phyloP scores from a whole-genome alignment of 2,113 vertebrate genomes.

The Phyllostomus hastatus region DNA sequence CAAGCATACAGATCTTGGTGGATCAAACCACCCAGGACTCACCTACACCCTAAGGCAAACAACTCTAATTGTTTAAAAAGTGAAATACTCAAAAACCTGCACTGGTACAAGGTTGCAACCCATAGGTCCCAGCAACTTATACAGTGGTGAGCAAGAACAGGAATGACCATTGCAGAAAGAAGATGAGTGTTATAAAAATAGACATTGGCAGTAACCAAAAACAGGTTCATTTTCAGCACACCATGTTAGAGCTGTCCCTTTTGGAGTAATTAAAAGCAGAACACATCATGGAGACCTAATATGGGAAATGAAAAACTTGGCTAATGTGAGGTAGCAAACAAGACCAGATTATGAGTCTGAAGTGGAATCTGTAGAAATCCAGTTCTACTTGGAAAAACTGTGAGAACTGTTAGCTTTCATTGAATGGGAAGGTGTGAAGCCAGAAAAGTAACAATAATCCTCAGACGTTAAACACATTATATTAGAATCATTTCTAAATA shows the following conservation, averaged over 20 bases:
- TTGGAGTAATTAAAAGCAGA: neutral
- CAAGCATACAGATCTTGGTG: neutral
- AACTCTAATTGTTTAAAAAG: neutral
- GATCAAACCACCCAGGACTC: neutral
- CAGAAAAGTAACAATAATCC: neutral
- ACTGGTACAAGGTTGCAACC: neutral
- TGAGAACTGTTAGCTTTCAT: neutral
- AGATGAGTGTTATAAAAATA: neutral
- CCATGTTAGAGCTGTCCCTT: neutral
- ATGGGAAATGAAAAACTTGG: neutral
- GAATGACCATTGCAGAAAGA: neutral
- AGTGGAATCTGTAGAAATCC: neutral
- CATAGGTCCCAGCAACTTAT: neutral
- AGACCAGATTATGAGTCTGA: neutral
- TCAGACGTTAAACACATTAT: neutral
- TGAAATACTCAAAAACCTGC: neutral
- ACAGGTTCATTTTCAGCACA: neutral
- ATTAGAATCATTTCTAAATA: neutral
- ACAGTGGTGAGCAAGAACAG: neutral
- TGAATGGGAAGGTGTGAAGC: neutral
- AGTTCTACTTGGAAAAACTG: neutral
- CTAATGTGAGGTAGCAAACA: neutral
- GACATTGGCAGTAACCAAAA: neutral
- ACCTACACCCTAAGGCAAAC: neutral
- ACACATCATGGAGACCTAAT: neutral